A percentile compares a stretch with the other conserved stretches of the same genome.
Conservation (phyloP, 2,888 invertebrate genomes). For the Eueremaeus valkanovi region DNA sequence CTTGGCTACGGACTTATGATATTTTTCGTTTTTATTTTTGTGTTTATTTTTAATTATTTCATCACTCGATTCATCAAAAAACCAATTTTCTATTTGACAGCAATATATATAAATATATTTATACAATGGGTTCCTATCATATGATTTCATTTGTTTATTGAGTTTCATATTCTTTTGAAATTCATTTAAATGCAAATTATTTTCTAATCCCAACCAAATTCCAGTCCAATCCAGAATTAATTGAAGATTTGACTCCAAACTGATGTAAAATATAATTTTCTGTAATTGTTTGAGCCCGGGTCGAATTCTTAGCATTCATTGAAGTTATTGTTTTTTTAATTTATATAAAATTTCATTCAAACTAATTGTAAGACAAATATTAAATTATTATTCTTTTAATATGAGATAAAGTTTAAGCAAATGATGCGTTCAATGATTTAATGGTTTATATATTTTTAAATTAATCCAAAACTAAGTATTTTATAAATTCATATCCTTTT, state of each 20-base stretch:
- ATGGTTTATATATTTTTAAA: too few species aligned
- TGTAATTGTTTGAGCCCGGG: too few species aligned
- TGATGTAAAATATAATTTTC: too few species aligned
- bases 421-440: too few species aligned
- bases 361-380: too few species aligned
- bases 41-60: conserved; percentile 1
- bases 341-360: too few species aligned
- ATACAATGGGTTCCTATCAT: conserved; percentile 12
- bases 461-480: too few species aligned
- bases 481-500: too few species aligned
- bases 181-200: background rate
- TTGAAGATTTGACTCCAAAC: background rate
- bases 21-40: conserved; percentile 17
- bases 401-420: too few species aligned
- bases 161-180: background rate
- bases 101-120: background rate
- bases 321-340: too few species aligned
- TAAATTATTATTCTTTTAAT: too few species aligned
- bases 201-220: background rate
- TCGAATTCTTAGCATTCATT: too few species aligned
- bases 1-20: conserved; percentile 31
- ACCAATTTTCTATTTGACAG: conserved; percentile 5
- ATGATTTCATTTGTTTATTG: background rate
- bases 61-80: conserved; percentile 1
- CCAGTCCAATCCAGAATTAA: background rate